Evolutionary conservation across 2,797 vertebrate species (phyloP), one percentile per base, ranked within the genome.

Genomic region (Muraenolepis orangiensis): DNA sequence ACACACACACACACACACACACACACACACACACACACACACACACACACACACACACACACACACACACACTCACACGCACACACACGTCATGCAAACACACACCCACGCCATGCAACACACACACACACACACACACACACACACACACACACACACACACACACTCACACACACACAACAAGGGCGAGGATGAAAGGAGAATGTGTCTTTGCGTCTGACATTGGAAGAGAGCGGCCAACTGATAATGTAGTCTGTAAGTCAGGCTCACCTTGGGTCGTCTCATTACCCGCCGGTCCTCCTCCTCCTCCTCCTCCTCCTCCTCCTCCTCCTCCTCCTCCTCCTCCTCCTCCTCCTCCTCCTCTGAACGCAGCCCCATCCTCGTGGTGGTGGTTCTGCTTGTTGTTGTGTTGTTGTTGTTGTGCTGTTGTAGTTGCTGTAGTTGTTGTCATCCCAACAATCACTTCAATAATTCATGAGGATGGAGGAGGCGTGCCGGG

Each of bases 231-330:
- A 79, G 84, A 91, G 91, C 87, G 90, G 91, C 85, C 82, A 78
- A 90, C 89, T 90, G 91, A 92, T 93, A 93, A 93, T 92, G 90
- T 91, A 91, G 88, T 90, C 89, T 90, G 89, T 88, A 89, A 93
- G 90, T 93, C 91, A 87, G 57, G 66, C 85, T 93, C 92, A 94
- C 92, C 92, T 94, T 94, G 92, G 91, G 80, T 84, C 81, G n/a
- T n/a, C n/a, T n/a, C n/a, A n/a, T n/a, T n/a, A n/a, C n/a, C n/a
- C n/a, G n/a, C n/a, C n/a, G n/a, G n/a, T n/a, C 82, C 82, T 85
- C 75, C 64, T 76, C 82, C 81, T 86, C 75, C 66, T 76, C 70
- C 81, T 82, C 82, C 86, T 74, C 61, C 77, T 67, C 76, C 81
- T 86, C 83, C 77, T 86, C 81, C 77, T 82, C 82, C 82, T 85